phyloP scores from a whole-genome alignment of 1,140 invertebrate genomes.

The Drosophila equinoxialis region DNA sequence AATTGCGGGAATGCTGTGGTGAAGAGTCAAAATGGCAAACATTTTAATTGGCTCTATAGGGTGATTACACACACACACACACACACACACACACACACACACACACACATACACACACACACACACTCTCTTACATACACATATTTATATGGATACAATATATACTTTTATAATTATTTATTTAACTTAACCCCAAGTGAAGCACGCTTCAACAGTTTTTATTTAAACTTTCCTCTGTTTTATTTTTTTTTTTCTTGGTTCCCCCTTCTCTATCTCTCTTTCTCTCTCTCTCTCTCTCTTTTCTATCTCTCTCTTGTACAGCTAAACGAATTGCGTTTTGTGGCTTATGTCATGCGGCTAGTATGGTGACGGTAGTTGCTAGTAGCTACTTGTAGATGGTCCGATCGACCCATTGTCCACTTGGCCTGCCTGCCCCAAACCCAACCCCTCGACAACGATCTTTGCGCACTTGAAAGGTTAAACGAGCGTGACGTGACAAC shows the following conservation, averaged over 20 bases:
- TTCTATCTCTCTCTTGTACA: background rate
- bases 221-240: constrained; percentile 9
- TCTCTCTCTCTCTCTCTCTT: background rate
- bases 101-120: background rate
- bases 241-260: background rate
- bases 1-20: too few relatives aligned
- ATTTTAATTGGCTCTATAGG: constrained; percentile 18
- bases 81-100: background rate
- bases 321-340: constrained; percentile 41
- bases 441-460: constrained; percentile 22
- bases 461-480: constrained; percentile 64
- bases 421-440: background rate
- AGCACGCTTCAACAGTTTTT: constrained; percentile 45
- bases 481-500: constrained; percentile 54
- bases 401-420: constrained; percentile 17
- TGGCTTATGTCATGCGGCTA: constrained; percentile 54
- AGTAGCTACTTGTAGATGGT: constrained; percentile 6
- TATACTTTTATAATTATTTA: constrained; percentile 5
- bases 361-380: constrained; percentile 4
- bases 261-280: background rate
- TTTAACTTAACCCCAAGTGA: constrained; percentile 22
- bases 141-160: too few relatives aligned
- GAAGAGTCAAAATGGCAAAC: constrained; percentile 27
- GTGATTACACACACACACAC: background rate
- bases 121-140: background rate